Evolutionary conservation across 2,888 invertebrate species (phyloP).

Genomic region (Euzetes globulus): DNA sequence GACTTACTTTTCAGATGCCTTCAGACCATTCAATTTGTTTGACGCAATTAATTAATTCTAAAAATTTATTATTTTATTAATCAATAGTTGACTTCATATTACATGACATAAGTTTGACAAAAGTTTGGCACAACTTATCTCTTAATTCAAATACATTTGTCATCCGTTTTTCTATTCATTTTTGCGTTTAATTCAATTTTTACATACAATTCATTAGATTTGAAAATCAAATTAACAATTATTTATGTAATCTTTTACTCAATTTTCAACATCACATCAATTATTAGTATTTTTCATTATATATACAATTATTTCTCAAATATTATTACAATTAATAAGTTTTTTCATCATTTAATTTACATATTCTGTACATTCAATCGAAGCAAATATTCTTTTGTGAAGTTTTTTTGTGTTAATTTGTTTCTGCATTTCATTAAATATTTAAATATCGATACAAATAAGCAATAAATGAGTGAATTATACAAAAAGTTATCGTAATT

Average conservation of each 20-base stretch:
- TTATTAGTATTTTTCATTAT: neutral
- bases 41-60: no score
- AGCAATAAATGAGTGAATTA: neutral
- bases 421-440: neutral
- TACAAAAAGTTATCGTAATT: neutral
- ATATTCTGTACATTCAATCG: neutral
- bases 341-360: neutral
- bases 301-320: neutral
- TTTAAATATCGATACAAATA: slow-evolving; percentile 5
- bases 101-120: neutral
- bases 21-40: no score
- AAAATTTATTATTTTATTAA: neutral
- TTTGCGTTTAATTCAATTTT: neutral
- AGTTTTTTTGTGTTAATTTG: no score
- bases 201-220: neutral
- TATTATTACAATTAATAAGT: neutral
- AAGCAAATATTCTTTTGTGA: no score
- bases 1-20: no score
- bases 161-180: no score
- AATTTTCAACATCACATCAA: no score
- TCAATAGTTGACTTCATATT: neutral
- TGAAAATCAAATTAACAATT: neutral
- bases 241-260: no score
- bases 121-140: neutral
- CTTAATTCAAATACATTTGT: no score